Base-by-base conservation (phyloP, 2,888 invertebrate genomes). In the Zonitis immaculata region DNA sequence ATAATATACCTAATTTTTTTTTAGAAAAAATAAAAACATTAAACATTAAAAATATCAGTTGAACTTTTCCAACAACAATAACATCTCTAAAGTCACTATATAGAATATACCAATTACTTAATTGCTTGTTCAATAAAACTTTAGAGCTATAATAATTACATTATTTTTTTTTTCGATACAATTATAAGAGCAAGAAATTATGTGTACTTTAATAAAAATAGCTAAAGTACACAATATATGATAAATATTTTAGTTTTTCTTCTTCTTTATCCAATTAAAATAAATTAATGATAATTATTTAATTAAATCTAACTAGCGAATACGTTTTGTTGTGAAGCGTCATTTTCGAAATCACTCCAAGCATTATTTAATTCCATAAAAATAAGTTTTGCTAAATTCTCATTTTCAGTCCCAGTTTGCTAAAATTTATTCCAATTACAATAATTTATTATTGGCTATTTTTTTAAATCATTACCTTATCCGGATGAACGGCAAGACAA, bases 281-380 rank as follows among this genome's bases (percentile, higher is more conserved):
- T 55, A 55, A 61, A 59, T 62, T 60, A 56, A 54, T n/a, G n/a
- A n/a, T n/a, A n/a, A n/a, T n/a, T n/a, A n/a, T 56, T 55, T 51
- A 46, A 60, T 30, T 30, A 46, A 57, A 59, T 69, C n/a, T 69
- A 72, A 65, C 67, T 69, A 51, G 65, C 61, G 77, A 87, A 87
- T 76, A 86, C 78, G 69, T 88, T 89, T 52, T 71, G 69, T 73
- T 91, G 90, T 61, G 88, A 83, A 54, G 86, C 79, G 75, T 91
- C 91, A 71, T 86, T 89, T 74, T 95, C 95, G 77, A 99, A 99
- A 73, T 96, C 94, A 66, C 88, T 89, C 96, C 98, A 99, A 16
- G 98, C 98, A 74, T 97, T 97, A 78, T 97, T 99, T 62, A 99
- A 80, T 78, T 99, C 98, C 87, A 98, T 95, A 78, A 99, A 99